Conservation (phyloP, 1,140 invertebrate species). For the Meloidogyne floridensis region DNA sequence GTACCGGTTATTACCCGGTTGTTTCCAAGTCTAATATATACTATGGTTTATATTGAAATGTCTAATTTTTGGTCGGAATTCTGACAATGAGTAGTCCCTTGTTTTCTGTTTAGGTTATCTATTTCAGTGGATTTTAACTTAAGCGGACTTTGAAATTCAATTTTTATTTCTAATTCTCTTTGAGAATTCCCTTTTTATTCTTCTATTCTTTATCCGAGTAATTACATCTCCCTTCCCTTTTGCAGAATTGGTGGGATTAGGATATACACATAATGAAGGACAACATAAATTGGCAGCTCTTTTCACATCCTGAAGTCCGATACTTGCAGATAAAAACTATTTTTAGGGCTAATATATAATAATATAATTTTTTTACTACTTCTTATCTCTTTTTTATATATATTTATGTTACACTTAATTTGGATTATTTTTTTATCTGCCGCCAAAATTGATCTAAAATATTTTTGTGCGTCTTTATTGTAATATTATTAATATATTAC, state of each 20-base stretch:
- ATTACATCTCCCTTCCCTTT: background rate
- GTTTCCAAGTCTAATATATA: no score
- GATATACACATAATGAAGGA: no score
- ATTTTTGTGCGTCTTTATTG: background rate
- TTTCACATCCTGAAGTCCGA: background rate
- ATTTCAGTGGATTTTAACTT: no score
- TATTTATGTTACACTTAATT: background rate
- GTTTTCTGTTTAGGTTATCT: no score
- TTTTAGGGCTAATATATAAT: background rate
- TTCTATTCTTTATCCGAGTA: no score
- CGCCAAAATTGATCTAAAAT: background rate
- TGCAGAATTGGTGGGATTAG: constrained; percentile 3
- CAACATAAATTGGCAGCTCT: background rate
- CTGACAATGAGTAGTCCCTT: no score
- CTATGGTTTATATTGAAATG: no score
- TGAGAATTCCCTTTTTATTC: background rate
- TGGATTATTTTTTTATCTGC: background rate
- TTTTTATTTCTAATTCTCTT: no score
- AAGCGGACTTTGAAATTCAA: no score
- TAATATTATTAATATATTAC: background rate
- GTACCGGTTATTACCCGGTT: no score
- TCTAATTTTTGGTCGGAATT: no score
- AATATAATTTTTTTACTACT: constrained; percentile 1
- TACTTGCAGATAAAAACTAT: background rate
- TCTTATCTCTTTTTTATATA: background rate